Conservation (phyloP, 2,888 invertebrate genomes). For the Polyommatus iphigenia region DNA sequence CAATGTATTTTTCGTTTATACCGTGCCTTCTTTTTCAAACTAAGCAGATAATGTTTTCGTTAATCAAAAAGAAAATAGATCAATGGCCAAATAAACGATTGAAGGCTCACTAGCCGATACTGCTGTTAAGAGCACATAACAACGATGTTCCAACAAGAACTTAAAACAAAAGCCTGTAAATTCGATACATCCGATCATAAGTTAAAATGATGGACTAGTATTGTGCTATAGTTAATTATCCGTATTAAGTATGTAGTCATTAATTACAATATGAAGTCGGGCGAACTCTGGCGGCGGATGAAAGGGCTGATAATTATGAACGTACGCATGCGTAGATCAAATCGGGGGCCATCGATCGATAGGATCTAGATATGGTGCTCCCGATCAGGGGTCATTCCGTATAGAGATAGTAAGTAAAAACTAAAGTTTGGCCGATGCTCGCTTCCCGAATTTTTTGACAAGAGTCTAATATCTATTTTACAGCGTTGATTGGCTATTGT, state of each 20-base stretch:
- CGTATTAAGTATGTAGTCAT: conserved; percentile 59
- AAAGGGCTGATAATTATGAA: conserved; percentile 77
- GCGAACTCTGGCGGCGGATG: conserved; percentile 74
- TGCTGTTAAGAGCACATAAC: neutral
- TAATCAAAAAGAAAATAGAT: neutral
- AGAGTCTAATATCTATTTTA: no score
- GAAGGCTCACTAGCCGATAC: neutral
- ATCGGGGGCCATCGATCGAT: conserved; percentile 74
- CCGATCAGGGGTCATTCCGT: conserved; percentile 54
- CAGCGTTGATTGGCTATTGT: no score
- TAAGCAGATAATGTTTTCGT: no score
- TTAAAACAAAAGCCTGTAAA: conserved; percentile 13
- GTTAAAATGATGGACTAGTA: conserved; percentile 49
- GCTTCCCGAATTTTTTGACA: no score
- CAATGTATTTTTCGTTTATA: no score
- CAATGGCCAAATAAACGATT: neutral
- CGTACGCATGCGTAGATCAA: conserved; percentile 77
- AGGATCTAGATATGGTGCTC: conserved; percentile 68
- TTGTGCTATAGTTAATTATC: conserved; percentile 63
- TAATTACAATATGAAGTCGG: conserved; percentile 75
- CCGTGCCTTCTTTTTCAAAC: no score
- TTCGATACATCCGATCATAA: conserved; percentile 42
- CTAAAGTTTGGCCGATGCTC: neutral
- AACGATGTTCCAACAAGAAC: conserved; percentile 4
- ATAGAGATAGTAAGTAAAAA: conserved; percentile 38